phyloP scores from a whole-genome alignment of 2,113 vertebrate species.

The Nanger granti region DNA sequence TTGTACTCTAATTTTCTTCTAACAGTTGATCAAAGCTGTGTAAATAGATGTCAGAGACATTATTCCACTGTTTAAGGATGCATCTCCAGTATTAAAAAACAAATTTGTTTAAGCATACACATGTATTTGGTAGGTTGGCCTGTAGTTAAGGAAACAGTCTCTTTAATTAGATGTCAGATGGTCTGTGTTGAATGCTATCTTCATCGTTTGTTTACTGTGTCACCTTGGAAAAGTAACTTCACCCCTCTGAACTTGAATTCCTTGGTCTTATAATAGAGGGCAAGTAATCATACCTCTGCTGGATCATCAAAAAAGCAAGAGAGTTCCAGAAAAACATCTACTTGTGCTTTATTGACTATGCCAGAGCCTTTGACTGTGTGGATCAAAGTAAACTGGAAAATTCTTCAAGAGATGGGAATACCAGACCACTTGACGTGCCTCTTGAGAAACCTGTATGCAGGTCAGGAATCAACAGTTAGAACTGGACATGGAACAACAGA shows the following conservation, averaged over 20 bases:
- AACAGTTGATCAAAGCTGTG: conserved; percentile 36
- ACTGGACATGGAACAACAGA: too few relatives aligned
- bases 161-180: neutral
- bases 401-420: too few relatives aligned
- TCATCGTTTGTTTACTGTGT: neutral
- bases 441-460: too few relatives aligned
- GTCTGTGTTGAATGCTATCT: neutral
- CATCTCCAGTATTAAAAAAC: conserved; percentile 35
- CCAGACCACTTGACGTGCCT: too few relatives aligned
- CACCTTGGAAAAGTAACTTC: neutral
- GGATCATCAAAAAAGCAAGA: too few relatives aligned
- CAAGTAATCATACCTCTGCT: neutral
- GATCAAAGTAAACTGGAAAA: too few relatives aligned
- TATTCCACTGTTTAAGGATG: conserved; percentile 36
- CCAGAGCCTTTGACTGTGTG: too few relatives aligned
- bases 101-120: conserved; percentile 8
- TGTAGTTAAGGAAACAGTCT: neutral
- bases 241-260: neutral
- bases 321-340: too few relatives aligned
- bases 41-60: conserved; percentile 20
- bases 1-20: conserved; percentile 47
- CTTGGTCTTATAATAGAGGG: neutral
- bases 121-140: neutral
- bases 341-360: too few relatives aligned
- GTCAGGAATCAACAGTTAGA: too few relatives aligned